Evolutionary conservation across 1,140 invertebrate species (phyloP).

Genomic region (Conus ventricosus): DNA sequence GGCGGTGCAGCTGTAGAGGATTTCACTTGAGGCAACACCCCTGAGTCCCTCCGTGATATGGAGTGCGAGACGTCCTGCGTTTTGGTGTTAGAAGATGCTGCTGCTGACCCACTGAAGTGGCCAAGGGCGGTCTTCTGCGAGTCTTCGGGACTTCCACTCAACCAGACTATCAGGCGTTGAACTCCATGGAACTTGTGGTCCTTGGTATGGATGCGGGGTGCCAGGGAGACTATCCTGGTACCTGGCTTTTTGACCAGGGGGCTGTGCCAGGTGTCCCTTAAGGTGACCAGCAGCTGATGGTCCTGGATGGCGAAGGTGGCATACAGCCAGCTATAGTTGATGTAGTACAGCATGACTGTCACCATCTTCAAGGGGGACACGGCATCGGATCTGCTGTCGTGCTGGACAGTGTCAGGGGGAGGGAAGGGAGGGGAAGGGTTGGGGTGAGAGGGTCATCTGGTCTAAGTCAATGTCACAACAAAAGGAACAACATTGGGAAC

Average conservation of each 20-base stretch:
- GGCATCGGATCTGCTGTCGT: not conserved
- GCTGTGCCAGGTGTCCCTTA: not conserved
- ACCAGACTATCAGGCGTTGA: constrained; percentile 79
- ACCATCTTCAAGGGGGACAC: not conserved
- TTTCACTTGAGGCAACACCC: no score
- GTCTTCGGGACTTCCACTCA: constrained; percentile 79
- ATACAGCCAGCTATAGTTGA: not conserved
- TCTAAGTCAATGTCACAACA: not conserved
- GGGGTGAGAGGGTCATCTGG: not conserved
- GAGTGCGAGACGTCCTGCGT: no score
- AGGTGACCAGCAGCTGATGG: not conserved
- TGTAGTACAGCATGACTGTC: not conserved
- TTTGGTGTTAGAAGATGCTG: no score
- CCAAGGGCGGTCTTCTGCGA: no score
- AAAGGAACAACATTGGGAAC: not conserved
- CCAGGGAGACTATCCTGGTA: not conserved
- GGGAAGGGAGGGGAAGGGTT: no score
- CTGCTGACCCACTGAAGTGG: no score
- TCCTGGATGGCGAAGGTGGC: constrained; percentile 6
- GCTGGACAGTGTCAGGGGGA: not conserved
- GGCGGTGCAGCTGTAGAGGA: no score
- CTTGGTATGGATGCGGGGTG: constrained; percentile 77
- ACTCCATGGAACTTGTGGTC: not conserved
- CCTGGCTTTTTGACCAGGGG: constrained; percentile 13
- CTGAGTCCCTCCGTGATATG: no score